phyloP scores from a whole-genome alignment of 2,113 vertebrate species.

The Notothenia rossii region DNA sequence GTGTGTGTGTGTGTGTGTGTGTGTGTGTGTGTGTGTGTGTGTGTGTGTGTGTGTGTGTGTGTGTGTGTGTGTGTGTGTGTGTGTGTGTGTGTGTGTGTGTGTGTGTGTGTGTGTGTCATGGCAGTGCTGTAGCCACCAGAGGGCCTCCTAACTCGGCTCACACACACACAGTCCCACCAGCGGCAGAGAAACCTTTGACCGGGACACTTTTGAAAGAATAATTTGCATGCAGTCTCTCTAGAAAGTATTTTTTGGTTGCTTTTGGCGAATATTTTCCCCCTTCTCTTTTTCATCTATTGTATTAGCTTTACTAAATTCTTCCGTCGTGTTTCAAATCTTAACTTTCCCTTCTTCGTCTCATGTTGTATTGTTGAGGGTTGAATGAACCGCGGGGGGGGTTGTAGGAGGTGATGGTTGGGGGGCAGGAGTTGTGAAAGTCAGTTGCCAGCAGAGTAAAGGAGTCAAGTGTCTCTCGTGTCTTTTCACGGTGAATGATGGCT shows the following conservation, averaged over 20 bases:
- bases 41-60: conserved; percentile 32
- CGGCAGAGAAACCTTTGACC: conserved; percentile 65
- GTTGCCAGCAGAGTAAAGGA: conserved; percentile 72
- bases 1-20: background rate
- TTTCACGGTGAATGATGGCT: conserved; percentile 83
- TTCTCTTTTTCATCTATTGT: background rate
- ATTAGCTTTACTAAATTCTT: conserved; percentile 1
- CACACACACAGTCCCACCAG: conserved; percentile 44
- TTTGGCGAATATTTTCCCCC: background rate
- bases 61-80: conserved; percentile 20
- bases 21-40: conserved; percentile 5
- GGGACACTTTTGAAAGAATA: conserved; percentile 44
- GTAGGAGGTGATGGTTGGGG: conserved; percentile 11
- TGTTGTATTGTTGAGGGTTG: conserved; percentile 42
- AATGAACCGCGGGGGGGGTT: conserved; percentile 29
- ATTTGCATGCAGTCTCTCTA: conserved; percentile 13
- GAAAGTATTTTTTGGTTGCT: background rate
- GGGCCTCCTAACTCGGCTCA: conserved; percentile 93
- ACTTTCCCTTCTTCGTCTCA: background rate
- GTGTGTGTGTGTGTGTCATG: conserved; percentile 60
- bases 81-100: conserved; percentile 28
- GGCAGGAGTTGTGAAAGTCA: conserved; percentile 75
- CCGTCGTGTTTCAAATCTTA: too few species aligned
- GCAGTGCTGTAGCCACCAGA: conserved; percentile 91
- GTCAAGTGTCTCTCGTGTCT: conserved; percentile 78